Conservation (phyloP, 1,140 invertebrate species). For the Meloidogyne chitwoodi region DNA sequence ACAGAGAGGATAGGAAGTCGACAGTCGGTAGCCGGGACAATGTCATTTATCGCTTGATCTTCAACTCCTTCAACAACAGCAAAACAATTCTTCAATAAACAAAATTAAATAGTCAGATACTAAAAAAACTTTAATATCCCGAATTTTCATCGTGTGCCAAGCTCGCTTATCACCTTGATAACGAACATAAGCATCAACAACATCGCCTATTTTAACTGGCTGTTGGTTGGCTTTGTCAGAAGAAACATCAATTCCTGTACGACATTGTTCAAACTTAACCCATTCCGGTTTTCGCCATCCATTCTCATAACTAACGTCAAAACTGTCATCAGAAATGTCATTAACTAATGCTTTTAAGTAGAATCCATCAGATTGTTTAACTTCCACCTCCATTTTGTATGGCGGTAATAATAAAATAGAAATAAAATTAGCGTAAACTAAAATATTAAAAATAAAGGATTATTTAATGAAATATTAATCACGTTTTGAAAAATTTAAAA, state of each 20-base stretch:
- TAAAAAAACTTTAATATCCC: constrained; percentile 18
- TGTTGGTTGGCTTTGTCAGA: neutral
- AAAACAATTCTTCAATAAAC: constrained; percentile 28
- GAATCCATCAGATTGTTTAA: constrained; percentile 23
- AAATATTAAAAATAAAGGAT: neutral
- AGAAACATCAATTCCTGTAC: constrained; percentile 4
- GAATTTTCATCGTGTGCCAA: constrained; percentile 23
- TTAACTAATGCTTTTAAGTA: constrained; percentile 25
- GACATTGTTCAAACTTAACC: constrained; percentile 17
- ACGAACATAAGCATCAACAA: constrained; percentile 21
- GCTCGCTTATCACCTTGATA: neutral
- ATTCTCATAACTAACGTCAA: constrained; percentile 22
- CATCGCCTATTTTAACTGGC: constrained; percentile 22
- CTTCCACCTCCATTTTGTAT: constrained; percentile 25
- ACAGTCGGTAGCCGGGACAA: constrained; percentile 3
- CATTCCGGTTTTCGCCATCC: constrained; percentile 19
- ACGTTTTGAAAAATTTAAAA: too few relatives aligned
- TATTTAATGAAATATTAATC: neutral
- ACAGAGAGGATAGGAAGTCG: constrained; percentile 3
- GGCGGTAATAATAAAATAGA: neutral
- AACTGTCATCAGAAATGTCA: constrained; percentile 3
- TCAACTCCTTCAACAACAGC: constrained; percentile 33
- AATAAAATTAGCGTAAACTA: neutral
- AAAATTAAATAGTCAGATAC: neutral
- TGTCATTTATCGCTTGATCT: constrained; percentile 22